Conservation (phyloP, 2,797 vertebrate genomes). For the Cygnus olor region DNA sequence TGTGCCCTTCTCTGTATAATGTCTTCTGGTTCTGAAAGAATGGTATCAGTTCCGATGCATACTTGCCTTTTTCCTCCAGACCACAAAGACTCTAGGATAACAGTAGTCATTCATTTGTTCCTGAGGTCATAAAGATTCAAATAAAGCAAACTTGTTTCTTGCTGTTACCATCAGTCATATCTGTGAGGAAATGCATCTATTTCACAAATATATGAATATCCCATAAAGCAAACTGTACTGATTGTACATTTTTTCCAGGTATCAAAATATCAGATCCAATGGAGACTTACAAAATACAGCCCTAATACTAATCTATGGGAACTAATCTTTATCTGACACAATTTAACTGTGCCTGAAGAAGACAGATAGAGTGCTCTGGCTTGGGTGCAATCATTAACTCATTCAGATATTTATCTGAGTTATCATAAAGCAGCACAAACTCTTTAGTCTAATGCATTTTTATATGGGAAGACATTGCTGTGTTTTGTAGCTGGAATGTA, state of each 20-base stretch:
- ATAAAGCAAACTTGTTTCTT: neutral
- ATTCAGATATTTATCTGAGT: slow-evolving; percentile 19
- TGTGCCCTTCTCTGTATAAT: neutral
- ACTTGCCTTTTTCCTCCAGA: neutral
- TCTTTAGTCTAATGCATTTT: neutral
- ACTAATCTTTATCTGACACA: neutral
- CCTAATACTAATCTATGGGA: neutral
- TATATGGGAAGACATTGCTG: neutral
- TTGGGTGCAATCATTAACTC: neutral
- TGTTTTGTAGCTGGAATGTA: neutral
- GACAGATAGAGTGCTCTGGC: neutral
- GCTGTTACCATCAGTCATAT: neutral
- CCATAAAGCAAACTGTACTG: neutral
- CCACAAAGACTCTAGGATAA: neutral
- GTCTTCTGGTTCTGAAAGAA: neutral
- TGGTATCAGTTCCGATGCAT: neutral
- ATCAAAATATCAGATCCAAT: neutral
- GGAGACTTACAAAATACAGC: neutral
- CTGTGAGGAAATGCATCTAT: neutral
- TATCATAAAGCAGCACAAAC: neutral
- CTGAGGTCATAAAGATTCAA: neutral
- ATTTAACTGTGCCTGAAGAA: neutral
- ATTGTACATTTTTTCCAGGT: neutral
- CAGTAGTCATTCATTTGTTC: neutral
- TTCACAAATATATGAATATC: neutral